phyloP scores from a whole-genome alignment of 2,888 invertebrate species.

The Hetaerina titia region DNA sequence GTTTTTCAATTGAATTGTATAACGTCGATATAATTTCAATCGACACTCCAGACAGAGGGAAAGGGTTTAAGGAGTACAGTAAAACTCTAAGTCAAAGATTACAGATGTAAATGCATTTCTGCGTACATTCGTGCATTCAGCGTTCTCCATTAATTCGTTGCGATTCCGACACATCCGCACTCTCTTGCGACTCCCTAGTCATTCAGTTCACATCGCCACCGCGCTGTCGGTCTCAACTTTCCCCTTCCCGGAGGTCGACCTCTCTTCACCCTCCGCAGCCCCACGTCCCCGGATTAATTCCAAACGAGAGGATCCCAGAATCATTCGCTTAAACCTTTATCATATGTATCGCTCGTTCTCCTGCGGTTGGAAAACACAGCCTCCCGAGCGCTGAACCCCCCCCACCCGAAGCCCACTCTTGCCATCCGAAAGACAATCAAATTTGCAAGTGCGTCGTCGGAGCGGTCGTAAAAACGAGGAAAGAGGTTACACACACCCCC shows the following conservation, averaged over 20 bases:
- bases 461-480: not conserved
- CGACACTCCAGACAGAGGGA: no score
- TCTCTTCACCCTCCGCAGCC: not conserved
- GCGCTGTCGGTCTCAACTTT: not conserved
- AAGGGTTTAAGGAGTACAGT: no score
- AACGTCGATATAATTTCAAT: no score
- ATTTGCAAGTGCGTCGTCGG: conserved; percentile 21
- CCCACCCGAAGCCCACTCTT: not conserved
- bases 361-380: not conserved
- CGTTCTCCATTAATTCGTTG: no score
- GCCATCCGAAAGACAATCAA: not conserved
- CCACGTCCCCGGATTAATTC: not conserved
- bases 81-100: no score
- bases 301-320: not conserved
- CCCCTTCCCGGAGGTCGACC: not conserved
- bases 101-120: no score
- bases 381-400: not conserved
- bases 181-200: not conserved
- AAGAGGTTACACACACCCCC: not conserved
- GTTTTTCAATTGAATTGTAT: no score
- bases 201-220: not conserved
- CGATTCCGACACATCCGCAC: no score
- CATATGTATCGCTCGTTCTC: conserved; percentile 1
- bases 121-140: no score
- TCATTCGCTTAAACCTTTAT: conserved; percentile 27